Evolutionary conservation across 64 coral and sea anemone species (phyloP).

Genomic region (Montipora cactus): DNA sequence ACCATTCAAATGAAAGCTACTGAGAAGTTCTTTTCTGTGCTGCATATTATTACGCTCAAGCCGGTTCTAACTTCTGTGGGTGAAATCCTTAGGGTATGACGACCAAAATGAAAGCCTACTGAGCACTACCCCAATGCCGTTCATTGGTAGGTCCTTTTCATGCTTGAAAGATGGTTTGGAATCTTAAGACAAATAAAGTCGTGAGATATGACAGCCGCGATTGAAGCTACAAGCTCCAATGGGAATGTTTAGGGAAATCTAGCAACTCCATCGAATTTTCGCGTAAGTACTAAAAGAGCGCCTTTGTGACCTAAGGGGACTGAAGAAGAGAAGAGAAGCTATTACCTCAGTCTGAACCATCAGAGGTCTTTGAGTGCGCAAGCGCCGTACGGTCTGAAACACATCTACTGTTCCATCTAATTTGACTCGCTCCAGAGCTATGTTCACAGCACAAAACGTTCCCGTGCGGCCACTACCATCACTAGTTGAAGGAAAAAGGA

Average conservation of each 20-base stretch:
- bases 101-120: too few relatives aligned
- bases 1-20: neutral
- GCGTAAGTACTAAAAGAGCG: neutral
- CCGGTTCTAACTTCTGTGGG: too few relatives aligned
- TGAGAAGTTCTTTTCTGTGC: neutral
- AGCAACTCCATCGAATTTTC: neutral
- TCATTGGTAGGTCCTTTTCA: too few relatives aligned
- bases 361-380: slow-evolving; percentile 86
- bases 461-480: slow-evolving; percentile 98
- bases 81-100: too few relatives aligned
- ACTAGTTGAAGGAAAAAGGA: slow-evolving; percentile 38
- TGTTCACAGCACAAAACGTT: slow-evolving; percentile 90
- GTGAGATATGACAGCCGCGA: neutral
- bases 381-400: slow-evolving; percentile 86
- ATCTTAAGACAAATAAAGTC: neutral
- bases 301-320: too few relatives aligned
- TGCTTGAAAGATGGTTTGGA: neutral
- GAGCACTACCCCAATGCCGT: too few relatives aligned
- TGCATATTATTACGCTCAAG: neutral
- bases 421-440: slow-evolving; percentile 91
- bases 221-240: neutral
- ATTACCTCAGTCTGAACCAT: slow-evolving; percentile 87
- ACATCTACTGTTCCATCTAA: slow-evolving; percentile 88
- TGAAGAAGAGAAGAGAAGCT: neutral
- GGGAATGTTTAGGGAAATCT: too few relatives aligned